Percentiles rank a stretch among this genome's conserved stretches.
phyloP scores from a whole-genome alignment of 1,140 invertebrate genomes.

The Heliconius himera region DNA sequence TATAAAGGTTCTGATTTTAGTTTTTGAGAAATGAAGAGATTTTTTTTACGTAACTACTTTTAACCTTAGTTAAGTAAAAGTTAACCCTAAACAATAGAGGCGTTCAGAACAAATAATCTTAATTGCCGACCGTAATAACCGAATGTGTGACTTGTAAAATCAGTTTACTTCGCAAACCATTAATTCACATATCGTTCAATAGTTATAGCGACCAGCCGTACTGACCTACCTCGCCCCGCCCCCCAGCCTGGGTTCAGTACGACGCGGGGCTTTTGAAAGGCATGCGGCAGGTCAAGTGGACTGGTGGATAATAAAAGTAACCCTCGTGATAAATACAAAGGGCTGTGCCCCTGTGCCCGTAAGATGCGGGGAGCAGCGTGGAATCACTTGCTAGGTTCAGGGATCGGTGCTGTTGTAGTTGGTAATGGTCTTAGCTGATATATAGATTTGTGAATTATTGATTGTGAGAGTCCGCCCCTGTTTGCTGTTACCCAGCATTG shows the following conservation, averaged over 20 bases:
- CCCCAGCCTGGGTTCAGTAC: constrained; percentile 2
- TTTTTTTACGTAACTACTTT: too few relatives aligned
- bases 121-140: constrained; percentile 45
- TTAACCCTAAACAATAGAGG: constrained; percentile 5
- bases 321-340: constrained; percentile 72
- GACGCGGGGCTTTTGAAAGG: constrained; percentile 49
- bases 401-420: constrained; percentile 28
- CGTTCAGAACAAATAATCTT: constrained; percentile 24
- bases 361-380: constrained; percentile 60
- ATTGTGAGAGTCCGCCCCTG: neutral
- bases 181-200: constrained; percentile 72
- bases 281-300: constrained; percentile 48
- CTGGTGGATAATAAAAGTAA: constrained; percentile 74
- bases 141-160: constrained; percentile 67
- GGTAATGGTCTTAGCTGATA: constrained; percentile 14
- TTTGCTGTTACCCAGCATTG: neutral
- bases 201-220: constrained; percentile 55
- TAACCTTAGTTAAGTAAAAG: neutral
- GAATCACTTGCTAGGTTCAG: constrained; percentile 52
- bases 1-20: too few relatives aligned
- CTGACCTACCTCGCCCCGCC: constrained; percentile 44
- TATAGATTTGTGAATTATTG: constrained; percentile 22
- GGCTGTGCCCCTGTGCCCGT: constrained; percentile 64
- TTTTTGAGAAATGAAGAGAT: too few relatives aligned
- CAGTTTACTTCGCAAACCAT: constrained; percentile 77